These are phyloP conservation scores for Malacoraja senta DNA, from an alignment of 2,797 vertebrate genomes.

Conservation along the genomic window DNA sequence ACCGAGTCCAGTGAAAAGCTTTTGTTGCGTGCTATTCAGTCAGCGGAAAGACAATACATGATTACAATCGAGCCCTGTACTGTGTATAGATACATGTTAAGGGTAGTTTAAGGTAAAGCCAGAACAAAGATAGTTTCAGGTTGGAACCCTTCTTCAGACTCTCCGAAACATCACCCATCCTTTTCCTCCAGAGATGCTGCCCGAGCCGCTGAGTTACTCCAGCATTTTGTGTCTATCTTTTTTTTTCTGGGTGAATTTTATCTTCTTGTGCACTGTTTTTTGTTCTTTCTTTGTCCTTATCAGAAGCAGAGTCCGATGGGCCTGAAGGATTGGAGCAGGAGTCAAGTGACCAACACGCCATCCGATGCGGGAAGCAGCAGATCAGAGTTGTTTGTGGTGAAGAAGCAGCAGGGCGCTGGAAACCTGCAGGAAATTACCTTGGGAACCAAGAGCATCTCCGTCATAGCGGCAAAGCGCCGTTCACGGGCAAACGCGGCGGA, in stretches of 20 bases:
- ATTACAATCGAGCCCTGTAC: no score
- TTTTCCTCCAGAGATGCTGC: no score
- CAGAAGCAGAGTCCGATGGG: constrained; percentile 22
- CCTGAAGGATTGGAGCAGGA: constrained; percentile 15
- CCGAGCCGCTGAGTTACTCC: no score
- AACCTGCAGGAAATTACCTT: constrained; percentile 49
- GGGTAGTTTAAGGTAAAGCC: no score
- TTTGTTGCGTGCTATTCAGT: no score
- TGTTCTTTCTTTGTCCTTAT: neutral
- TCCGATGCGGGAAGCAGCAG: neutral
- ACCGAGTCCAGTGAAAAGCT: no score
- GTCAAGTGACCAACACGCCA: constrained; percentile 4
- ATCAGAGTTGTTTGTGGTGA: neutral
- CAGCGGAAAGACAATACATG: no score
- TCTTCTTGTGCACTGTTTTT: neutral
- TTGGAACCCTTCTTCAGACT: no score
- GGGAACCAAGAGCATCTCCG: constrained; percentile 55
- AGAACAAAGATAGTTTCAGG: no score
- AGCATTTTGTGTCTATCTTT: no score
- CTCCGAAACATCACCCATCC: no score
- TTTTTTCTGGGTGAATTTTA: neutral
- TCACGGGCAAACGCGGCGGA: constrained; percentile 43
- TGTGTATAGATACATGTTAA: no score
- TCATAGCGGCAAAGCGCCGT: constrained; percentile 48
- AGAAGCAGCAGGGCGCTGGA: constrained; percentile 42